These are phyloP conservation scores for Ammodytes marinus DNA, from an alignment of 2,113 vertebrate genomes.

Conservation along the genomic window DNA sequence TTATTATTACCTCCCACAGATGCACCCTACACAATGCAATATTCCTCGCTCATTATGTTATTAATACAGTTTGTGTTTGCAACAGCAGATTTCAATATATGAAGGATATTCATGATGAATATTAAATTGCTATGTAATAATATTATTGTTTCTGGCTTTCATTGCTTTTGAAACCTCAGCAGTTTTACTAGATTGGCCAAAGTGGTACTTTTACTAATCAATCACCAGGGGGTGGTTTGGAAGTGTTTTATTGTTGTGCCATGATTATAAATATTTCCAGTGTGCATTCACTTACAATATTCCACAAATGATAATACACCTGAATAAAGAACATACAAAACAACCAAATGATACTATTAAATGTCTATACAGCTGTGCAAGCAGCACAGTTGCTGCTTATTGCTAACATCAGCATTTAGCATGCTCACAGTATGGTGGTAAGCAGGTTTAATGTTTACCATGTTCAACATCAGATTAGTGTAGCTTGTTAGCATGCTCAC, in stretches of 20 bases:
- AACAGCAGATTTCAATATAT: slow-evolving; percentile 59
- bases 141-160: slow-evolving; percentile 49
- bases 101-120: slow-evolving; percentile 58
- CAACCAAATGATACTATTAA: neutral
- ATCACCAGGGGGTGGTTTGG: slow-evolving; percentile 6
- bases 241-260: slow-evolving; percentile 14
- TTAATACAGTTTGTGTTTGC: slow-evolving; percentile 34
- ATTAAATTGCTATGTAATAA: slow-evolving; percentile 43
- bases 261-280: slow-evolving; percentile 12
- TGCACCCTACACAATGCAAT: slow-evolving; percentile 53
- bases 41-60: slow-evolving; percentile 46
- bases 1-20: slow-evolving; percentile 54
- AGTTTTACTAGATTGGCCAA: slow-evolving; percentile 48
- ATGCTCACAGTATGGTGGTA: neutral
- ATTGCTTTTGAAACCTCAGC: slow-evolving; percentile 57
- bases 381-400: neutral
- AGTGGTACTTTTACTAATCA: slow-evolving; percentile 4
- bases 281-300: neutral
- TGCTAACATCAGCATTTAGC: neutral
- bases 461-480: too few species aligned
- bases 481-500: too few species aligned
- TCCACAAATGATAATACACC: neutral
- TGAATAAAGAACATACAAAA: neutral
- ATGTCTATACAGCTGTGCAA: neutral
- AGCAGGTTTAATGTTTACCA: neutral